Conservation (phyloP, 2,888 invertebrate species). For the Ypsolopha scabrella region DNA sequence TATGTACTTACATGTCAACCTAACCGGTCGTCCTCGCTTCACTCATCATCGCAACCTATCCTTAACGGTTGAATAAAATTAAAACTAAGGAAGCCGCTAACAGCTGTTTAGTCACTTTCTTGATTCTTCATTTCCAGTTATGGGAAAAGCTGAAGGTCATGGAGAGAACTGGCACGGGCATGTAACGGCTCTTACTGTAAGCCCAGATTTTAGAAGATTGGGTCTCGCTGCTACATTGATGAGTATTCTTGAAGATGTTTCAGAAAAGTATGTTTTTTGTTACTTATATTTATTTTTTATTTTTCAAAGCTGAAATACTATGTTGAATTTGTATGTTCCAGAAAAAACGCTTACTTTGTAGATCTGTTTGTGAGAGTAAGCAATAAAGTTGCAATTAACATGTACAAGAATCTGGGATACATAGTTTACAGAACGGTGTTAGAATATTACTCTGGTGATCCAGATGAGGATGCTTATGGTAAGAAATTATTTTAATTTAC, state of each 20-base stretch:
- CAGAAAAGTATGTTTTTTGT: constrained; percentile 79
- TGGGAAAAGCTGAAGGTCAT: constrained; percentile 98
- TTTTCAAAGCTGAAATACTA: not conserved
- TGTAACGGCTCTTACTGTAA: constrained; percentile 97
- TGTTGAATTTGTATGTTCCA: constrained; percentile 52
- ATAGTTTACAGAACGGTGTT: constrained; percentile 96
- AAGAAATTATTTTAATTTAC: constrained; percentile 16
- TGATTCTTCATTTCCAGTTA: constrained; percentile 87
- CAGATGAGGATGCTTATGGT: constrained; percentile 99
- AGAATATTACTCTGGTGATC: constrained; percentile 98
- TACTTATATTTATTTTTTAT: not conserved
- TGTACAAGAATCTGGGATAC: constrained; percentile 97
- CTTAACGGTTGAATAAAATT: too few relatives aligned
- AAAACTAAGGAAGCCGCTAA: too few relatives aligned
- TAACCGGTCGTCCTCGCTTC: too few relatives aligned
- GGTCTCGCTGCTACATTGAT: constrained; percentile 94
- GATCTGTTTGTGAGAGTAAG: constrained; percentile 98
- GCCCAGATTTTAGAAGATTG: constrained; percentile 91
- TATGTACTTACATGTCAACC: too few relatives aligned
- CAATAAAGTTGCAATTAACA: constrained; percentile 96
- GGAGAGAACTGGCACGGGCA: constrained; percentile 99
- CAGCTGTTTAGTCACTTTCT: constrained; percentile 6
- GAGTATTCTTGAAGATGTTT: constrained; percentile 94
- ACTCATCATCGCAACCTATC: too few relatives aligned
- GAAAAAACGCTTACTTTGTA: constrained; percentile 96